These are phyloP conservation scores for Thera britannica DNA, from an alignment of 2,888 invertebrate genomes.

Conservation along the genomic window DNA sequence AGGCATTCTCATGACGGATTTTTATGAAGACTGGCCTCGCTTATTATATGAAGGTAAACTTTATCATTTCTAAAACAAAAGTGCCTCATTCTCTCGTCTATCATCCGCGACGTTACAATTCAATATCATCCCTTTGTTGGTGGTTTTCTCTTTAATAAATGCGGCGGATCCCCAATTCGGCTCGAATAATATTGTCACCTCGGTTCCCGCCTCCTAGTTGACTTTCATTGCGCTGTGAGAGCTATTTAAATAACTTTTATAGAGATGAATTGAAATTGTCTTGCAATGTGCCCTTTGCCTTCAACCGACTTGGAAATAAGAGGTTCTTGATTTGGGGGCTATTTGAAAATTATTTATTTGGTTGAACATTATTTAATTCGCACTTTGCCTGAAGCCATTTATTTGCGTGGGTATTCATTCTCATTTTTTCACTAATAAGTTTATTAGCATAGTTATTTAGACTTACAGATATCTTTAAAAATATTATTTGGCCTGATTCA, in stretches of 20 bases:
- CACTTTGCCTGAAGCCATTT: no score
- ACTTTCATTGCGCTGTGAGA: slow-evolving; percentile 48
- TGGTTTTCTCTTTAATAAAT: slow-evolving; percentile 83
- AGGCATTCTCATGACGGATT: no score
- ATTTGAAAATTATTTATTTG: no score
- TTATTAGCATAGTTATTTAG: no score
- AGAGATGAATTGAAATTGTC: slow-evolving; percentile 31
- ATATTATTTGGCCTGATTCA: no score
- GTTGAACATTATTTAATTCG: no score
- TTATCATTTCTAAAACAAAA: not conserved
- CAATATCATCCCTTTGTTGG: slow-evolving; percentile 84
- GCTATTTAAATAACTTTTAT: slow-evolving; percentile 42
- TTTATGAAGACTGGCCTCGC: no score
- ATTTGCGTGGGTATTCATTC: no score
- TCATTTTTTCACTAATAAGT: no score
- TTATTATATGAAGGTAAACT: not conserved
- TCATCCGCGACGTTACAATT: slow-evolving; percentile 69
- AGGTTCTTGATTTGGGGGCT: not conserved
- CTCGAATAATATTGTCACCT: slow-evolving; percentile 83
- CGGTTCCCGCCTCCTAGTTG: slow-evolving; percentile 52
- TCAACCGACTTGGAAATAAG: not conserved
- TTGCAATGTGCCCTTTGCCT: not conserved
- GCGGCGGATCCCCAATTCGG: slow-evolving; percentile 76
- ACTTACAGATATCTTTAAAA: no score
- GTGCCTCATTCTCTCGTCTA: slow-evolving; percentile 47